Base-by-base conservation (phyloP, 2,888 invertebrate genomes). In the Germaria angustata region DNA sequence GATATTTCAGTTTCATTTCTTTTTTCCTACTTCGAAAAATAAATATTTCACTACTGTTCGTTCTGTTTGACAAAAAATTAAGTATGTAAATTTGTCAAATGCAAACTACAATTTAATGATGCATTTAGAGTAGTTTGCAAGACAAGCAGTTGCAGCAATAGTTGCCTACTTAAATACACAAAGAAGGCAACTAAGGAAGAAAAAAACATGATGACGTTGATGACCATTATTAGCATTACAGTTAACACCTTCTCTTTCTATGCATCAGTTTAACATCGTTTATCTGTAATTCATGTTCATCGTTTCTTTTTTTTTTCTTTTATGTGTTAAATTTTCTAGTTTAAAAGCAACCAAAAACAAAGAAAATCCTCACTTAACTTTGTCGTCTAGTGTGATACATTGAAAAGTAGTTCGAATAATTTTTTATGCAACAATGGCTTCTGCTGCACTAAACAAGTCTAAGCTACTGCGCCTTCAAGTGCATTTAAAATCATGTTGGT, bases 91-190 rank as follows among this genome's bases (percentile, higher is more conserved):
- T 81, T 73, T 73, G 61, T 68, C 55, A 57, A 65, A 65, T 81
- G 68, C 39, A 78, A 81, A 81, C 78, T 73, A 78, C 55, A 78
- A 73, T 78, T 78, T 78, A 81, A 81, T 81, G 81, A 81, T 81
- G 81, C 78, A 68, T 78, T 78, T 69, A 81, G n/a, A n/a, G 59
- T 41, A 66, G 57, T 49, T 49, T 66, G 49, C 46, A 66, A 39
- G 32, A 68, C 39, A 22, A 59, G 44, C 39, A 49, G 49, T 41
- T 44, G 24, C 13, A 39, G 36, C 36, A 68, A 28, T 28, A 65
- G 73, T 69, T 78, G 81, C 78, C 73, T 68, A 69, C 39, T 81
- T 39, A 41, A 75, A 44, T 61, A 69, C 34, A 24, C n/a, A 63
- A 61, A 55, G 28, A 6, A 39, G n/a, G 2, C 4, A 63, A 24